Evolutionary conservation across 2,113 vertebrate species (phyloP).

Genomic region (Hydrochoerus hydrochaeris): DNA sequence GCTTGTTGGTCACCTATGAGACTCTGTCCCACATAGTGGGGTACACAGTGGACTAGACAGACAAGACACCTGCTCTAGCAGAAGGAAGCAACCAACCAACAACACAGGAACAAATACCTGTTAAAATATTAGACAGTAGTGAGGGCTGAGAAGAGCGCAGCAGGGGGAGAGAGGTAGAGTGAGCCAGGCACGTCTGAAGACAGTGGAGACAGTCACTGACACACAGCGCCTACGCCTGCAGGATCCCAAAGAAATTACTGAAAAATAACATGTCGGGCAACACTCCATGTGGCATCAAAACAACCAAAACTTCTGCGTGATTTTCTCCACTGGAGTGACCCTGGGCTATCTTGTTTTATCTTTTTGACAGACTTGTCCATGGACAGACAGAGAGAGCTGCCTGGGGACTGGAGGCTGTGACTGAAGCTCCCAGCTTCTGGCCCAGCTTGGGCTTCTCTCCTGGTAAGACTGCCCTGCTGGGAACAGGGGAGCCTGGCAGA

Average conservation of each 20-base stretch:
- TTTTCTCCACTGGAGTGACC: neutral
- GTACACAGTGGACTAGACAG: neutral
- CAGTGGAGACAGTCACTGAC: neutral
- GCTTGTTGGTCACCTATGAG: neutral
- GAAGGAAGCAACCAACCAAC: neutral
- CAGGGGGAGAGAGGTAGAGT: neutral
- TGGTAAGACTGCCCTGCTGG: neutral
- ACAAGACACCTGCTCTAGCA: neutral
- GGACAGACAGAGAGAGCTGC: neutral
- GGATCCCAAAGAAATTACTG: neutral
- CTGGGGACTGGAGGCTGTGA: neutral
- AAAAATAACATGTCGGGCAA: neutral
- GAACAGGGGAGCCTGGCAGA: neutral
- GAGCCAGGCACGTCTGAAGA: neutral
- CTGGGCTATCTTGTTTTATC: neutral
- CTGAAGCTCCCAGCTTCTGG: neutral
- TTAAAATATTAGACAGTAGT: neutral
- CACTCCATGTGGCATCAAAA: neutral
- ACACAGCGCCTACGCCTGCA: neutral
- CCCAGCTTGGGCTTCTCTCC: neutral
- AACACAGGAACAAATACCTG: neutral
- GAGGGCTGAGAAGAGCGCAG: neutral
- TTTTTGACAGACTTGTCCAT: neutral
- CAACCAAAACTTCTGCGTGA: neutral
- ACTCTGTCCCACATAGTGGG: neutral